phyloP scores from a whole-genome alignment of 1,140 invertebrate genomes.

The Neodiprion fabricii region DNA sequence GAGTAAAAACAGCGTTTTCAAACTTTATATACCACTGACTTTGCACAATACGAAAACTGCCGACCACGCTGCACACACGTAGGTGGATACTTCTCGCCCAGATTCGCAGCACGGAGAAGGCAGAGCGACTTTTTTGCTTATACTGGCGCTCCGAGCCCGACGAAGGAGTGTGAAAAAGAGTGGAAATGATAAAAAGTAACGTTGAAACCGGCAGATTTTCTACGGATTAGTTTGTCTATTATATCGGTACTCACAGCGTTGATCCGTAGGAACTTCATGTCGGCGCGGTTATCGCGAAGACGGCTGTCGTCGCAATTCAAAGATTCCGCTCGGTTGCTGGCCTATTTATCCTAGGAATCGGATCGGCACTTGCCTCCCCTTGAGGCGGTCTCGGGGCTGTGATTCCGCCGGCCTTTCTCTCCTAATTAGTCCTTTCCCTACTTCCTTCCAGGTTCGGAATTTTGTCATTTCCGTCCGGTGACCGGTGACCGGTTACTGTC shows the following conservation, averaged over 20 bases:
- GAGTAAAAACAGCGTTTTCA: background rate
- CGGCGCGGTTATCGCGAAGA: background rate
- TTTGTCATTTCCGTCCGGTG: conserved; percentile 2
- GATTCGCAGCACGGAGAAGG: background rate
- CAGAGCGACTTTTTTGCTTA: background rate
- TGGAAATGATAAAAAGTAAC: background rate
- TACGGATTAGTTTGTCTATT: background rate
- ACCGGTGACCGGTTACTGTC: background rate
- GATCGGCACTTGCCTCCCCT: background rate
- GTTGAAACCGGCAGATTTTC: background rate
- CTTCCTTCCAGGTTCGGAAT: background rate
- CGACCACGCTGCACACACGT: background rate
- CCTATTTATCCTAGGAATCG: background rate
- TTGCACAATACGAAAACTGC: background rate
- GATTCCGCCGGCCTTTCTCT: background rate
- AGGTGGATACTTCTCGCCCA: too few relatives aligned
- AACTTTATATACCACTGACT: background rate
- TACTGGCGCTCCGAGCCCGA: background rate
- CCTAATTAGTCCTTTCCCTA: conserved; percentile 1
- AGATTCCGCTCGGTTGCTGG: background rate
- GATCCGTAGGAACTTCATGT: background rate
- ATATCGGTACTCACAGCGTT: background rate
- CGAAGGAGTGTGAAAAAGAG: background rate
- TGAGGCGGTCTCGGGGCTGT: background rate
- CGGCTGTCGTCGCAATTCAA: conserved; percentile 4